phyloP scores from a whole-genome alignment of 2,797 vertebrate species.

The Cuniculus paca region DNA sequence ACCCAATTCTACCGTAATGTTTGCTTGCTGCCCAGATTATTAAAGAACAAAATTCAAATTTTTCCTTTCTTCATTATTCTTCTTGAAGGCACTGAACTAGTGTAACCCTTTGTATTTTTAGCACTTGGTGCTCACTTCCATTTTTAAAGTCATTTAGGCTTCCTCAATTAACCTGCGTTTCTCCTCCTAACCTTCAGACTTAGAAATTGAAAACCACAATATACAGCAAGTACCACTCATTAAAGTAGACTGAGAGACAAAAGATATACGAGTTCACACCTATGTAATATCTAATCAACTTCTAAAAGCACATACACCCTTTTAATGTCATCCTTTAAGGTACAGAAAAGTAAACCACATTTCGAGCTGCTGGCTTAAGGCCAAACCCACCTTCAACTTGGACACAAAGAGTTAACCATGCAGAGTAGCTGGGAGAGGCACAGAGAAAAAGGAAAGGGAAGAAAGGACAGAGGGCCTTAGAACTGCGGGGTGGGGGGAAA shows the following conservation, averaged over 20 bases:
- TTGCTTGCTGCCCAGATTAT: constrained; percentile 14
- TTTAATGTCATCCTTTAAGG: constrained; percentile 58
- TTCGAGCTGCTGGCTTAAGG: constrained; percentile 62
- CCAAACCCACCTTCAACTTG: constrained; percentile 77
- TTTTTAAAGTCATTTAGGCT: constrained; percentile 72
- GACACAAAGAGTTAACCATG: constrained; percentile 73
- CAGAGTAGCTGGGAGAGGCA: constrained; percentile 37
- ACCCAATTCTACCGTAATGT: not conserved
- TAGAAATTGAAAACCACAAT: constrained; percentile 29
- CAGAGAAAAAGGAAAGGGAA: not conserved
- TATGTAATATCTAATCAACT: constrained; percentile 68
- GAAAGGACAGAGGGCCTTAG: constrained; percentile 60
- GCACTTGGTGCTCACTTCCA: constrained; percentile 16
- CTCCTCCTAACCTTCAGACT: constrained; percentile 48
- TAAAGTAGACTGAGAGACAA: constrained; percentile 5
- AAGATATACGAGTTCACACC: constrained; percentile 26
- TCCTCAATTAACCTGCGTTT: constrained; percentile 73
- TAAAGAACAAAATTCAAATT: constrained; percentile 34
- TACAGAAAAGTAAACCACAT: constrained; percentile 60
- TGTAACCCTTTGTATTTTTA: constrained; percentile 59
- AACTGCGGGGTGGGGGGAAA: not conserved
- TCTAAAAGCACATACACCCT: constrained; percentile 59
- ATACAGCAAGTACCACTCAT: constrained; percentile 52
- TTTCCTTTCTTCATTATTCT: constrained; percentile 39
- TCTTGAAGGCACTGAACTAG: constrained; percentile 45